phyloP scores from a whole-genome alignment of 1,140 invertebrate genomes.

The Hyles vespertilio region DNA sequence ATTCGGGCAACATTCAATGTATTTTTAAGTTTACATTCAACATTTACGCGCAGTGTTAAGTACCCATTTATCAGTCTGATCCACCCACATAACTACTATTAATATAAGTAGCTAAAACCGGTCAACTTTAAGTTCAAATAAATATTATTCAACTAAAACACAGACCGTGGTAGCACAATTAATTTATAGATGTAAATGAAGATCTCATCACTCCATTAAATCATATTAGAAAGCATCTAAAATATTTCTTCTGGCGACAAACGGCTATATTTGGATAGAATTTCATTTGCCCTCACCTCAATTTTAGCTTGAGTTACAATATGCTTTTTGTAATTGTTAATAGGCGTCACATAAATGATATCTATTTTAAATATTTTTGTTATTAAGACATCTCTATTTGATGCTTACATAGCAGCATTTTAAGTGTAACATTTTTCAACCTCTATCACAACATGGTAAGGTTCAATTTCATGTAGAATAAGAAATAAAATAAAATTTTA shows the following conservation, averaged over 20 bases:
- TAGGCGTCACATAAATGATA: not conserved
- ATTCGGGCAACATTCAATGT: no score
- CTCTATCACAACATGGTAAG: not conserved
- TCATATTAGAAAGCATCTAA: slow-evolving; percentile 65
- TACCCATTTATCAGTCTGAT: no score
- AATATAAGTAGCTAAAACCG: no score
- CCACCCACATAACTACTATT: no score
- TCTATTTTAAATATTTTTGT: not conserved
- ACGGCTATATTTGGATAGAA: slow-evolving; percentile 43
- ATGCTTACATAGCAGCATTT: not conserved
- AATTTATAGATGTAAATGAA: slow-evolving; percentile 69
- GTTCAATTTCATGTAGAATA: not conserved
- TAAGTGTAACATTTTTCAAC: not conserved
- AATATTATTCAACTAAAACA: not conserved
- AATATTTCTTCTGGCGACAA: slow-evolving; percentile 48
- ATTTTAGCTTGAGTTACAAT: slow-evolving; percentile 10
- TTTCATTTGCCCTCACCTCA: slow-evolving; percentile 13
- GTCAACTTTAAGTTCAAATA: not conserved
- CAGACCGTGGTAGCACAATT: slow-evolving; percentile 30
- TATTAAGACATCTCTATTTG: not conserved
- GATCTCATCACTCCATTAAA: slow-evolving; percentile 60
- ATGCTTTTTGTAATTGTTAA: no score
- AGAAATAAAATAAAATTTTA: no score
- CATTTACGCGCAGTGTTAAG: no score
- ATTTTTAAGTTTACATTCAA: no score